Evolutionary conservation across 2,888 invertebrate species (phyloP).

Genomic region (Polylopha cassiicola): DNA sequence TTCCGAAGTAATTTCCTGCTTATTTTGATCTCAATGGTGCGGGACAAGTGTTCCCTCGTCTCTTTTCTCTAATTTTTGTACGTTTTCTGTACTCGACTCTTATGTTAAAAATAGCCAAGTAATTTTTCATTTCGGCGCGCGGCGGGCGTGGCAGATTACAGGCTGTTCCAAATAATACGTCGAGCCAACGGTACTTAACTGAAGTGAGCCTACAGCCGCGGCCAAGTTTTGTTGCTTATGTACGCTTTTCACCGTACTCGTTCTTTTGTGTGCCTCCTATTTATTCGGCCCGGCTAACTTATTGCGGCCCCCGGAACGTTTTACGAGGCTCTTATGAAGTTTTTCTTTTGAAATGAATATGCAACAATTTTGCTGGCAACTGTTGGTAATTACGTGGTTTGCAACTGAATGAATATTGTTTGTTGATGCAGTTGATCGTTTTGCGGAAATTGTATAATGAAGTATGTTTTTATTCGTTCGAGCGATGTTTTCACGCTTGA

Average conservation of each 20-base stretch:
- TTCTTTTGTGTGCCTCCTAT: slow-evolving; percentile 52
- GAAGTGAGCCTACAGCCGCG: slow-evolving; percentile 56
- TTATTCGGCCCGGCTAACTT: slow-evolving; percentile 50
- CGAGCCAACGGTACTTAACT: slow-evolving; percentile 59
- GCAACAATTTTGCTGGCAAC: slow-evolving; percentile 45
- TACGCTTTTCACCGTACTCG: slow-evolving; percentile 54
- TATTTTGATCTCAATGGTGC: slow-evolving; percentile 76
- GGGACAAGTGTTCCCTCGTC: slow-evolving; percentile 72
- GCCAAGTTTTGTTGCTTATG: slow-evolving; percentile 59
- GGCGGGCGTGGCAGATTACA: slow-evolving; percentile 74
- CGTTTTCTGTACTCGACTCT: slow-evolving; percentile 71
- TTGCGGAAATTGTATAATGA: slow-evolving; percentile 15
- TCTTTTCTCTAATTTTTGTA: slow-evolving; percentile 76
- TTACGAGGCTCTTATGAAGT: slow-evolving; percentile 54
- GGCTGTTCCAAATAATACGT: slow-evolving; percentile 69
- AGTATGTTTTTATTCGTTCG: slow-evolving; percentile 6
- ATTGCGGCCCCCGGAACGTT: slow-evolving; percentile 47
- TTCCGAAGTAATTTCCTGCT: slow-evolving; percentile 71
- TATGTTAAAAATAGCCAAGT: slow-evolving; percentile 74
- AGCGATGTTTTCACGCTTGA: slow-evolving; percentile 16
- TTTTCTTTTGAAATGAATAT: slow-evolving; percentile 54
- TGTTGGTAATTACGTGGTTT: slow-evolving; percentile 37
- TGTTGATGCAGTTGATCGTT: slow-evolving; percentile 20
- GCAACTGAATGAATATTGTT: slow-evolving; percentile 29
- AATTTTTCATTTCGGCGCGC: slow-evolving; percentile 75